Conservation (phyloP, 2,797 vertebrate species). For the Acanthopagrus latus region DNA sequence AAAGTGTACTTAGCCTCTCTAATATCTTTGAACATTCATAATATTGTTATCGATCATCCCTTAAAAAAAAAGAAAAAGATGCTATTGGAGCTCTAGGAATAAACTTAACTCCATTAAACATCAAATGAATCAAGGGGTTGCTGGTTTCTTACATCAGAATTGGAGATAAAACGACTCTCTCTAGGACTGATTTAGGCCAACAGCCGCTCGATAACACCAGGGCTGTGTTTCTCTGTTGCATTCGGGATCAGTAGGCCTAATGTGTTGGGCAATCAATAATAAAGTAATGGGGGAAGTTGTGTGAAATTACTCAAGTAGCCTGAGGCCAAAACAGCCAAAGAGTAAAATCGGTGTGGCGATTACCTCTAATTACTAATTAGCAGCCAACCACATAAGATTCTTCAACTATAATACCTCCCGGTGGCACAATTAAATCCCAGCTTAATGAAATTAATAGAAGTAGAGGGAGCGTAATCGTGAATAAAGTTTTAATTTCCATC, state of each 20-base stretch:
- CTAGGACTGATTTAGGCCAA: slow-evolving; percentile 60
- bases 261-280: slow-evolving; percentile 67
- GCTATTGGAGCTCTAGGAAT: slow-evolving; percentile 22
- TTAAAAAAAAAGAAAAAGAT: slow-evolving; percentile 33
- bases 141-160: slow-evolving; percentile 74
- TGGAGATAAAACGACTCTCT: slow-evolving; percentile 59
- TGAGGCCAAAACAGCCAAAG: slow-evolving; percentile 66
- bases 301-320: slow-evolving; percentile 65
- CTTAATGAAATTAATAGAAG: slow-evolving; percentile 66
- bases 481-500: slow-evolving; percentile 61
- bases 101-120: slow-evolving; percentile 56
- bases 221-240: slow-evolving; percentile 48
- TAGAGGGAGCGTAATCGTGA: slow-evolving; percentile 17
- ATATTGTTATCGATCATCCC: slow-evolving; percentile 7
- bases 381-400: slow-evolving; percentile 54
- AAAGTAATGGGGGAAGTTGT: slow-evolving; percentile 67
- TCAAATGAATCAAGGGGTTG: slow-evolving; percentile 64
- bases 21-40: slow-evolving; percentile 24
- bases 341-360: slow-evolving; percentile 68
- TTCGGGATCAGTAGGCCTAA: slow-evolving; percentile 38
- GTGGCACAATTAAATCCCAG: slow-evolving; percentile 64
- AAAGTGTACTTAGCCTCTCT: slow-evolving; percentile 18
- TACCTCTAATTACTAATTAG: slow-evolving; percentile 79
- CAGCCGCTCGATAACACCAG: slow-evolving; percentile 38
- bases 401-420: slow-evolving; percentile 53